These are phyloP conservation scores for Brachypteracias leptosomus DNA, from an alignment of 2,113 vertebrate genomes.

Conservation along the genomic window DNA sequence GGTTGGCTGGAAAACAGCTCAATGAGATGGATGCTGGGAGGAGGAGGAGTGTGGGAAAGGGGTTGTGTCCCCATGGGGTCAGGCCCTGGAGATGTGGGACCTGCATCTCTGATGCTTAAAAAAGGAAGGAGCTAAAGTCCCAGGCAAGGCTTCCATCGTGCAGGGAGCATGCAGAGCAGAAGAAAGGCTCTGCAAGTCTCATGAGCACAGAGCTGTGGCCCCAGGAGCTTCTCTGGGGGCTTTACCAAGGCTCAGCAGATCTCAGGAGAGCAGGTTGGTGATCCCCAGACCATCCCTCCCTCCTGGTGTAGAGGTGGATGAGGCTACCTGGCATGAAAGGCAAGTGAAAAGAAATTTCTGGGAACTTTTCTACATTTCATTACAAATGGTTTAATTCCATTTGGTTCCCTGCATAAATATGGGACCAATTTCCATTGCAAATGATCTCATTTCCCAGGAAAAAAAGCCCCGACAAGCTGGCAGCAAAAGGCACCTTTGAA, in stretches of 20 bases:
- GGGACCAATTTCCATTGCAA: conserved; percentile 13
- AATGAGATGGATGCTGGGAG: background rate
- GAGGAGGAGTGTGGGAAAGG: background rate
- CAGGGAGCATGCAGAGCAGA: fast-evolving
- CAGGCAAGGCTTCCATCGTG: fast-evolving
- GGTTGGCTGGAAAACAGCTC: background rate
- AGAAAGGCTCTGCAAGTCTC: background rate
- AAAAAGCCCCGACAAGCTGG: background rate
- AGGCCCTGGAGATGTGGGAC: background rate
- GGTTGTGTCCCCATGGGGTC: background rate
- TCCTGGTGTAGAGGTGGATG: background rate
- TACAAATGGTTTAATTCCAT: background rate
- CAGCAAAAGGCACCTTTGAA: background rate
- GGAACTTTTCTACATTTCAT: background rate
- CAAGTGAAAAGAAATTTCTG: background rate
- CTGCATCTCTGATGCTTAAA: background rate
- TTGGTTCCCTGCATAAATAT: background rate
- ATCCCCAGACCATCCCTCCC: background rate
- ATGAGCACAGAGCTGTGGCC: fast-evolving
- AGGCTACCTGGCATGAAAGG: background rate
- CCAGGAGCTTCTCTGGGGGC: background rate
- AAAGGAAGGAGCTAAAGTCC: background rate
- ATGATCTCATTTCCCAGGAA: background rate
- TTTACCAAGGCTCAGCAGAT: background rate
- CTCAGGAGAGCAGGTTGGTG: background rate